phyloP scores from a whole-genome alignment of 2,888 invertebrate genomes.

The Aphelenchoides bicaudatus region DNA sequence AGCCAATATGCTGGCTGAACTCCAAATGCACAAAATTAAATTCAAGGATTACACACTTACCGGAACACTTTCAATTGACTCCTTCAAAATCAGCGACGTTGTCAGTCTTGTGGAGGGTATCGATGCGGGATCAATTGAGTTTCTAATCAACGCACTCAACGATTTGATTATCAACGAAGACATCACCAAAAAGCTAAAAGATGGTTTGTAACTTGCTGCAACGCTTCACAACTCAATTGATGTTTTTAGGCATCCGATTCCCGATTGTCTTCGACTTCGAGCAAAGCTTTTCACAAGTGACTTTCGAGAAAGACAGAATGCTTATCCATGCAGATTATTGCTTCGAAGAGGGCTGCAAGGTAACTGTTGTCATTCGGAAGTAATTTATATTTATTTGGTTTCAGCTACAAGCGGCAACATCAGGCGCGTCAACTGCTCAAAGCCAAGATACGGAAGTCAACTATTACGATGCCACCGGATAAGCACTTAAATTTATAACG shows the following conservation, averaged over 20 bases:
- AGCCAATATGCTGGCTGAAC: constrained; percentile 55
- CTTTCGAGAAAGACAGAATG: constrained; percentile 50
- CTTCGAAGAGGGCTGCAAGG: constrained; percentile 51
- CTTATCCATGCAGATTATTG: constrained; percentile 55
- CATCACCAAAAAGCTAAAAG: constrained; percentile 56
- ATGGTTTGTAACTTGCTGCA: constrained; percentile 26
- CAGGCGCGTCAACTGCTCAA: constrained; percentile 31
- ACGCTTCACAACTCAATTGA: neutral
- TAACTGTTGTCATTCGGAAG: constrained; percentile 21
- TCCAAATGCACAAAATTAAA: constrained; percentile 47
- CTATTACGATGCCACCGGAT: constrained; percentile 52
- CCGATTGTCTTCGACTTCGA: constrained; percentile 59
- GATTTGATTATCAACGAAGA: constrained; percentile 58
- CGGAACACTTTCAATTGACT: constrained; percentile 49
- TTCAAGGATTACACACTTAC: constrained; percentile 54
- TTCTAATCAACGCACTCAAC: constrained; percentile 57
- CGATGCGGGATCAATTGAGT: constrained; percentile 56
- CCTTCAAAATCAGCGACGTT: constrained; percentile 57
- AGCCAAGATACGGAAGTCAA: constrained; percentile 50
- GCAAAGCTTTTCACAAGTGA: constrained; percentile 45
- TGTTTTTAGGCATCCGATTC: constrained; percentile 46
- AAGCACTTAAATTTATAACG: neutral
- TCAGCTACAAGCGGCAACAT: neutral
- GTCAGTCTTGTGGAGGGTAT: constrained; percentile 51
- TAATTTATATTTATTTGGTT: no score